Conservation (phyloP, 1,140 invertebrate species). For the Pectinophora gossypiella region DNA sequence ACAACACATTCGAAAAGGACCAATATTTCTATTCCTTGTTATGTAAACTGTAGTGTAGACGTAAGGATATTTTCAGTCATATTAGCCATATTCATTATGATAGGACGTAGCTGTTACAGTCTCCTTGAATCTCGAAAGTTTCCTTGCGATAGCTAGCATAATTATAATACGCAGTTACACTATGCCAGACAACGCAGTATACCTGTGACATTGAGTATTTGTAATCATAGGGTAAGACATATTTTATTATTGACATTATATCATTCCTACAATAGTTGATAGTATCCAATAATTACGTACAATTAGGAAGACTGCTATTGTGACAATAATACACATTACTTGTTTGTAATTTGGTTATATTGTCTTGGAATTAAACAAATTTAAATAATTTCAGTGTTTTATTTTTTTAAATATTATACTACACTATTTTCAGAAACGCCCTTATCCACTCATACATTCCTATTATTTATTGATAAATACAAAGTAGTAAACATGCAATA, state of each 20-base stretch:
- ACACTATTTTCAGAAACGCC: too few species aligned
- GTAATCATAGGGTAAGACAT: conserved; percentile 4
- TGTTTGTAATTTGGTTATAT: conserved; percentile 34
- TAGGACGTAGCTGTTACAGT: not conserved
- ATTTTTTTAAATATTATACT: conserved; percentile 1
- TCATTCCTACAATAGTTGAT: conserved; percentile 4
- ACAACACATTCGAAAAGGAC: not conserved
- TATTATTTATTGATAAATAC: too few species aligned
- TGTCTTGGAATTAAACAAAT: conserved; percentile 41
- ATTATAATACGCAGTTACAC: not conserved
- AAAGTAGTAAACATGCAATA: too few species aligned
- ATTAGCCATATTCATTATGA: conserved; percentile 39
- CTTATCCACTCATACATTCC: too few species aligned
- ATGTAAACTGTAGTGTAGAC: conserved; percentile 18
- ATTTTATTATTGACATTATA: conserved; percentile 6
- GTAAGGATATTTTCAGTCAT: conserved; percentile 35
- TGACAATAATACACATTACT: conserved; percentile 21
- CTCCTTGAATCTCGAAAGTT: conserved; percentile 3
- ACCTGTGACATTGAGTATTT: conserved; percentile 17
- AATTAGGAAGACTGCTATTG: conserved; percentile 42
- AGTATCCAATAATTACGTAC: conserved; percentile 9
- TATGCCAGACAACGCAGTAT: not conserved
- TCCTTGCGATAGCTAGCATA: conserved; percentile 1
- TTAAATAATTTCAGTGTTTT: conserved; percentile 11
- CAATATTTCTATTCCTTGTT: conserved; percentile 16